Conservation (phyloP, 2,888 invertebrate species). For the Timandra comae region DNA sequence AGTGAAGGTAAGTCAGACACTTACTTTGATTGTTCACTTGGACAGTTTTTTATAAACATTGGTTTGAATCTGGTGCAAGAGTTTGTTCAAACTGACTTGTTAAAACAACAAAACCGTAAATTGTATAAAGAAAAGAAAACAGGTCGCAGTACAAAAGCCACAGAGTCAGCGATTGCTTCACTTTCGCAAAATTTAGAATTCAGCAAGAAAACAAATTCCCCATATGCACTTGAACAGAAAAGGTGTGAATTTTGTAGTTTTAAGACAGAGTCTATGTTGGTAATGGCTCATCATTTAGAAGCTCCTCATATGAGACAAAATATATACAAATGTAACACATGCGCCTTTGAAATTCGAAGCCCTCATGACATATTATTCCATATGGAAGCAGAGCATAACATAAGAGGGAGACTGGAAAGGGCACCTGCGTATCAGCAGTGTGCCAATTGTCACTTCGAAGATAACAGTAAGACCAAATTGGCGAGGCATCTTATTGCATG, state of each 20-base stretch:
- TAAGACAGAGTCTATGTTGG: conserved; percentile 91
- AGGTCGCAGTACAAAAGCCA: conserved; percentile 81
- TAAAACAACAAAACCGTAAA: conserved; percentile 92
- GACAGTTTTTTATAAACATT: conserved; percentile 94
- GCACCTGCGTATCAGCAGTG: conserved; percentile 95
- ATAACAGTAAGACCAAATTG: conserved; percentile 94
- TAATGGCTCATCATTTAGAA: conserved; percentile 93
- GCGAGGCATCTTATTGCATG: conserved; percentile 93
- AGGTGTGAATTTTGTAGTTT: conserved; percentile 95
- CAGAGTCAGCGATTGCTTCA: conserved; percentile 89
- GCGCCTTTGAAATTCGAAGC: conserved; percentile 88
- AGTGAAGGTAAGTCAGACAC: conserved; percentile 77
- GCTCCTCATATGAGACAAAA: conserved; percentile 94
- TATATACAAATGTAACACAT: conserved; percentile 91
- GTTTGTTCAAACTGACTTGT: conserved; percentile 92
- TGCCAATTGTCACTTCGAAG: conserved; percentile 96
- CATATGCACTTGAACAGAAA: conserved; percentile 86
- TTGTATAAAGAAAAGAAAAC: conserved; percentile 82
- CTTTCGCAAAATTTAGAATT: conserved; percentile 91
- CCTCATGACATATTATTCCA: conserved; percentile 94
- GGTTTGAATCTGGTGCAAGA: conserved; percentile 95
- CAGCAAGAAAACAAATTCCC: conserved; percentile 91
- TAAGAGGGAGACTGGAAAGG: conserved; percentile 90
- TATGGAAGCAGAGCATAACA: conserved; percentile 95
- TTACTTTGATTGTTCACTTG: conserved; percentile 92